phyloP scores from a whole-genome alignment of 2,797 vertebrate genomes.

The Chanos chanos region DNA sequence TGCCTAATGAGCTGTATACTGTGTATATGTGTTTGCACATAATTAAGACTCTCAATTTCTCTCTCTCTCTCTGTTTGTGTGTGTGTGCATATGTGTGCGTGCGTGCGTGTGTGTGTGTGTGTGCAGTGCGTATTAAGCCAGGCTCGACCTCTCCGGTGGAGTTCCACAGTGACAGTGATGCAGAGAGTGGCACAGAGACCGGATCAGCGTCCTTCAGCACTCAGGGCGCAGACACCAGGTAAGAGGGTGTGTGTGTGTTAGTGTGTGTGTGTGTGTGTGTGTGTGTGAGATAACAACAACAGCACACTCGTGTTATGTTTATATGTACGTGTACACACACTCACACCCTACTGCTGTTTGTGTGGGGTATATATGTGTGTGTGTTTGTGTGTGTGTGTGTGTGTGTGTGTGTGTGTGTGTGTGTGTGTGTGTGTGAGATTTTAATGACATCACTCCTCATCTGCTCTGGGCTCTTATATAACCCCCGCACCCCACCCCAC shows the following conservation, averaged over 20 bases:
- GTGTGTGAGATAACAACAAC: constrained; percentile 47
- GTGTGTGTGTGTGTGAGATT: not conserved
- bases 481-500: too few relatives aligned
- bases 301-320: too few relatives aligned
- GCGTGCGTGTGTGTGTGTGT: not conserved
- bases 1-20: too few relatives aligned
- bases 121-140: constrained; percentile 83
- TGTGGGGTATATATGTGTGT: not conserved
- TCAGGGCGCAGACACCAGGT: constrained; percentile 62
- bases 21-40: too few relatives aligned
- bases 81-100: too few relatives aligned
- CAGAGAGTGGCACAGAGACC: constrained; percentile 81
- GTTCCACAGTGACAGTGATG: constrained; percentile 88
- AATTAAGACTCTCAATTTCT: too few relatives aligned
- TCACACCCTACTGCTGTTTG: too few relatives aligned
- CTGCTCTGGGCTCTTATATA: constrained; percentile 57
- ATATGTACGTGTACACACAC: too few relatives aligned
- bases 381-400: constrained; percentile 3
- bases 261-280: not conserved
- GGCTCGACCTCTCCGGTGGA: constrained; percentile 87
- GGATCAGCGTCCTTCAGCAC: constrained; percentile 75
- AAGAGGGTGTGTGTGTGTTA: constrained; percentile 11
- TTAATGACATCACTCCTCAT: constrained; percentile 61
- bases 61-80: constrained; percentile 20
- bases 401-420: not conserved